A percentile compares a stretch with the other conserved stretches of the same genome.
These are phyloP conservation scores for Bostrychus sinensis DNA, from an alignment of 2,113 vertebrate genomes.

Conservation along the genomic window DNA sequence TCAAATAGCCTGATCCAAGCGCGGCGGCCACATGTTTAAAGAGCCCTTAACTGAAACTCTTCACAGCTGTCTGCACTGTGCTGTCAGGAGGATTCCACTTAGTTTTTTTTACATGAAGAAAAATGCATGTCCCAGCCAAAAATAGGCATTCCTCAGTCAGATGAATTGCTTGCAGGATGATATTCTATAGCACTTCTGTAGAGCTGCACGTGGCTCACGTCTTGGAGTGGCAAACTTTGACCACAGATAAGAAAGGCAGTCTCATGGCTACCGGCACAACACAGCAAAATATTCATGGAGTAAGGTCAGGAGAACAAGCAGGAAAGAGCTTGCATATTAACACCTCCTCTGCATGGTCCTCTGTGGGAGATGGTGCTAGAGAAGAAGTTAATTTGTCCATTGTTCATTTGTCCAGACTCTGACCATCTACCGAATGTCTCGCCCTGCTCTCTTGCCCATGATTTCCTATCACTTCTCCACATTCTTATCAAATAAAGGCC, in stretches of 20 bases:
- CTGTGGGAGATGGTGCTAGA: slow-evolving; percentile 28
- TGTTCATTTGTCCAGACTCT: too few species aligned
- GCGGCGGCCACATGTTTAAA: slow-evolving; percentile 66
- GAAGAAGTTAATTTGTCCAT: too few species aligned
- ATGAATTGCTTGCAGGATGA: slow-evolving; percentile 62
- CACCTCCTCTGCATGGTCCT: slow-evolving; percentile 43
- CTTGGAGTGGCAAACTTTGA: slow-evolving; percentile 43
- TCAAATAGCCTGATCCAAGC: slow-evolving; percentile 70
- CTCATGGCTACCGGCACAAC: slow-evolving; percentile 14
- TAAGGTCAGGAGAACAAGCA: slow-evolving; percentile 26
- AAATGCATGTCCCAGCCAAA: slow-evolving; percentile 63
- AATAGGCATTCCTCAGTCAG: slow-evolving; percentile 61
- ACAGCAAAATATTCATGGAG: slow-evolving; percentile 25
- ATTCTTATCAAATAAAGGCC: too few species aligned
- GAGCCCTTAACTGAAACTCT: slow-evolving; percentile 54
- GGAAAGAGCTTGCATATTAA: slow-evolving; percentile 22
- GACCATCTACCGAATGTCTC: too few species aligned
- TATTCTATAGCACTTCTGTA: slow-evolving; percentile 56
- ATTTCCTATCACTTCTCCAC: too few species aligned
- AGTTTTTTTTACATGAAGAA: slow-evolving; percentile 45
- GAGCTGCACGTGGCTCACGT: slow-evolving; percentile 49
- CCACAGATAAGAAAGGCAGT: slow-evolving; percentile 44
- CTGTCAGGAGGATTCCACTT: slow-evolving; percentile 37
- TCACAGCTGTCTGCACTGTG: slow-evolving; percentile 55
- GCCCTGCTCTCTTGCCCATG: too few species aligned